phyloP scores from a whole-genome alignment of 2,113 vertebrate genomes.

The Progne subis region DNA sequence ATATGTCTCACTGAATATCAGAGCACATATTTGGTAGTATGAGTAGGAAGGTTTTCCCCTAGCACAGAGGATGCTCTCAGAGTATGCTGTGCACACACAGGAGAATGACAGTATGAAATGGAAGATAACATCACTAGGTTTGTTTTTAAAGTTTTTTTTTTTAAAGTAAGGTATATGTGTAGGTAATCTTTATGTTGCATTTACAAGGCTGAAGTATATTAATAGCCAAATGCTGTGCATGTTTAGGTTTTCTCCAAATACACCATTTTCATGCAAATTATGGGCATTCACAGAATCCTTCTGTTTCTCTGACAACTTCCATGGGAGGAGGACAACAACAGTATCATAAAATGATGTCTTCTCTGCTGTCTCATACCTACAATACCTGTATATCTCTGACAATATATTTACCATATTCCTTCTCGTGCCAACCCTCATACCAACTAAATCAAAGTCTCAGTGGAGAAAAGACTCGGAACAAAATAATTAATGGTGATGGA shows the following conservation, averaged over 20 bases:
- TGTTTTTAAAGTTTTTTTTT: not conserved
- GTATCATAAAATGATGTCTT: not conserved
- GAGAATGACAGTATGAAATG: not conserved
- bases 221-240: not conserved
- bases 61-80: not conserved
- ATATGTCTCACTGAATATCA: not conserved
- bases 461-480: not conserved
- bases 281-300: not conserved
- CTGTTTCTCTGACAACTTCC: not conserved
- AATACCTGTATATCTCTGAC: not conserved
- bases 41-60: not conserved
- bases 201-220: not conserved
- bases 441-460: not conserved
- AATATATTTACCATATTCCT: not conserved
- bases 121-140: not conserved
- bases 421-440: not conserved
- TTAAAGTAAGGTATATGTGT: not conserved
- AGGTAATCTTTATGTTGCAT: not conserved
- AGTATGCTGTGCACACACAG: not conserved
- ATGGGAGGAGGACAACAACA: not conserved
- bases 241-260: not conserved
- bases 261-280: not conserved
- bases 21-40: not conserved
- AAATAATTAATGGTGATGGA: conserved; percentile 52
- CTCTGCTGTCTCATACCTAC: not conserved